These are phyloP conservation scores for Chamaea fasciata DNA, from an alignment of 2,113 vertebrate species.

Conservation along the genomic window DNA sequence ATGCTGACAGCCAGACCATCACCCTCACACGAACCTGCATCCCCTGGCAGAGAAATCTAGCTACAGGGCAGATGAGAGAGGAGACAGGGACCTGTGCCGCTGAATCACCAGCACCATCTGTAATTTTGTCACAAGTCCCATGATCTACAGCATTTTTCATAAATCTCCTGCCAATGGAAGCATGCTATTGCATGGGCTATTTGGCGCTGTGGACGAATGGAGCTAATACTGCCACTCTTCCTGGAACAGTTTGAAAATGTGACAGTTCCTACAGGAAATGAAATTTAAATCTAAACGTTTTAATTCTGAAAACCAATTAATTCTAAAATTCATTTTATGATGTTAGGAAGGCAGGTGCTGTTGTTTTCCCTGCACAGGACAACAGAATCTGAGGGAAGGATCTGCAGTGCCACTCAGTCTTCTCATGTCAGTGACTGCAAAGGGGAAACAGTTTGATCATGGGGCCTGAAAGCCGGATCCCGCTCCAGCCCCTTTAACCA, in stretches of 20 bases:
- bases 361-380: background rate
- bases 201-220: background rate
- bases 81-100: background rate
- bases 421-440: accelerated
- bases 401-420: background rate
- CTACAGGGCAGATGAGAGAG: background rate
- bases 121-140: background rate
- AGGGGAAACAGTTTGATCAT: background rate
- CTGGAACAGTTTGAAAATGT: background rate
- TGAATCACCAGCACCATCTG: background rate
- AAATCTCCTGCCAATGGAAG: background rate
- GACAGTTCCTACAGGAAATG: background rate
- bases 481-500: background rate
- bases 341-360: background rate
- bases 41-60: background rate
- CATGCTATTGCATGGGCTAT: background rate
- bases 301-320: background rate
- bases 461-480: accelerated
- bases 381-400: background rate
- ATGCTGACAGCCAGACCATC: background rate
- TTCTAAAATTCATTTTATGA: background rate
- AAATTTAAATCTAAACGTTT: background rate
- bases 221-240: background rate
- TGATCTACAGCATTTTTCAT: background rate
- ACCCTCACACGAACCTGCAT: background rate